phyloP scores from a whole-genome alignment of 2,888 invertebrate species.

The Escarpia spicata region DNA sequence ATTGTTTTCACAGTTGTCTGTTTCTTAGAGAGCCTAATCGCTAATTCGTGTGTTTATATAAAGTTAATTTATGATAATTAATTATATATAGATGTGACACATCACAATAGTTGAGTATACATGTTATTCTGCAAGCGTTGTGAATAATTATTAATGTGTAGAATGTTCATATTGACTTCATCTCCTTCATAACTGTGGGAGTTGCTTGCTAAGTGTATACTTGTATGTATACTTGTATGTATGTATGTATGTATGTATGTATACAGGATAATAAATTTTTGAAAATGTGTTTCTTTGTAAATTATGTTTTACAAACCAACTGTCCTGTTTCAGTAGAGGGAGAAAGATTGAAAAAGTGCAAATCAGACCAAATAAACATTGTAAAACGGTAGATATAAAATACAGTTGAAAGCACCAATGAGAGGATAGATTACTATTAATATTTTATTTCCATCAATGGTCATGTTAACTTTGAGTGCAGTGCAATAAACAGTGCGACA shows the following conservation, averaged over 20 bases:
- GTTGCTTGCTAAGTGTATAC: neutral
- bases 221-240: conserved; percentile 10
- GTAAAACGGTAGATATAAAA: no score
- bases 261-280: neutral
- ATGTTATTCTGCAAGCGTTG: conserved; percentile 19
- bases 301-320: neutral
- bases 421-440: no score
- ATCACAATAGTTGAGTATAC: neutral
- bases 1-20: neutral
- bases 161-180: neutral
- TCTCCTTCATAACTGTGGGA: neutral
- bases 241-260: conserved; percentile 25
- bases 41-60: neutral
- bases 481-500: no score
- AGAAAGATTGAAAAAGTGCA: no score
- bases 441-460: no score
- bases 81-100: neutral
- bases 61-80: neutral
- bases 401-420: no score
- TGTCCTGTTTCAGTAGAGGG: no score
- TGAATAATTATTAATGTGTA: conserved; percentile 17
- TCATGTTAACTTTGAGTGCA: no score
- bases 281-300: neutral
- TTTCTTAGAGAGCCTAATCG: neutral
- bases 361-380: no score